phyloP scores from a whole-genome alignment of 2,888 invertebrate species.

The Nemotelus nigrinus region DNA sequence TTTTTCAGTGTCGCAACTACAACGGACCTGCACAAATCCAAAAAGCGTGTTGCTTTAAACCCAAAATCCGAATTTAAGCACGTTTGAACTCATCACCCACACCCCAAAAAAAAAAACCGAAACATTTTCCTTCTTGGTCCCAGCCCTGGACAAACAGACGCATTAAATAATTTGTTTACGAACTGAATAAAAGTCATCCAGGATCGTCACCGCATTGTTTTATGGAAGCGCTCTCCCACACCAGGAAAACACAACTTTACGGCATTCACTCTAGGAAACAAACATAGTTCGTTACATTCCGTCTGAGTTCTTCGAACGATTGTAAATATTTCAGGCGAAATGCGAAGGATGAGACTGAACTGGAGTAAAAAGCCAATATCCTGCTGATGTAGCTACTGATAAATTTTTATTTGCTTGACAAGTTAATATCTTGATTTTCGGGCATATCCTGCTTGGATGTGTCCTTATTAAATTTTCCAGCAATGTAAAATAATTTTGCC shows the following conservation, averaged over 20 bases:
- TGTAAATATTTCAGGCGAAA: not conserved
- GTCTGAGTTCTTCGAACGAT: not conserved
- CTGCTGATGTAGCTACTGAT: slow-evolving; percentile 51
- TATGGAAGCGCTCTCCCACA: not conserved
- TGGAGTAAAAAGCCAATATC: slow-evolving; percentile 30
- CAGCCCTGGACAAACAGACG: slow-evolving; percentile 40
- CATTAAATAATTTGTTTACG: slow-evolving; percentile 48
- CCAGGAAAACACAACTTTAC: not conserved
- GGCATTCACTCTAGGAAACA: not conserved
- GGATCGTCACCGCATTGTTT: slow-evolving; percentile 37
- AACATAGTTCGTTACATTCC: not conserved
- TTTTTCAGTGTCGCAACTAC: not conserved
- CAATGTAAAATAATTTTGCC: slow-evolving; percentile 42
- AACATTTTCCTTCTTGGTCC: slow-evolving; percentile 28
- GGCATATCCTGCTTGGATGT: not conserved
- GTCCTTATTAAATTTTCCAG: slow-evolving; percentile 54
- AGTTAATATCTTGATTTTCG: slow-evolving; percentile 55
- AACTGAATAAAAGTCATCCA: slow-evolving; percentile 18
- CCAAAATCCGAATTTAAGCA: not conserved
- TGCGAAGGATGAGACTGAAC: not conserved
- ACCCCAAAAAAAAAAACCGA: not conserved
- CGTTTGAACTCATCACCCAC: slow-evolving; percentile 4
- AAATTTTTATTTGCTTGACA: slow-evolving; percentile 57
- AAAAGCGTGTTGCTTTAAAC: not conserved
- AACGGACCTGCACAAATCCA: slow-evolving; percentile 2